Evolutionary conservation across 2,888 invertebrate species (phyloP), one percentile per base, ranked within the genome.

Genomic region (Ormyrus pomaceus): DNA sequence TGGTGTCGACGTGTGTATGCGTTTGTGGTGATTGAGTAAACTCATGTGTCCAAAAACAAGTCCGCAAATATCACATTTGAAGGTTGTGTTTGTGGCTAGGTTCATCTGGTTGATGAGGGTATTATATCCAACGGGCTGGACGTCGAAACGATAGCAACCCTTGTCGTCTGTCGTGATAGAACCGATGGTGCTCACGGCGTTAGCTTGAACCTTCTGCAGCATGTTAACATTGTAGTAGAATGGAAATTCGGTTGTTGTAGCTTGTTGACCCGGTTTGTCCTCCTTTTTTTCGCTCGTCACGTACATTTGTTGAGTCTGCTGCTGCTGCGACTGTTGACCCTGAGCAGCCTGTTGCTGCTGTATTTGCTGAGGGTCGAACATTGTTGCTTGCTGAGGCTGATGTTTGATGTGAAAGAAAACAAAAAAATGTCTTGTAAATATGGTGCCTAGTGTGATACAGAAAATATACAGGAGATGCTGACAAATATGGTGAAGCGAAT

Each of bases 11-110:
- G 94, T 94, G 88, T 96, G 96, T 87, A 95, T 94, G 84, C 96
- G 93, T 91, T 96, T 97, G 90, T 96, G 96, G 87, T 96, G 96
- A 91, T 96, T 96, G n/a, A 96, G 91, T 79, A 96, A 90, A 66
- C 95, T 94, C 83, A 96, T 92, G 88, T 96, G 96, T 0, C 95
- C 95, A 90, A 96, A 97, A 93, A 96, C 96, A 81, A 96, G 92
- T 64, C 96, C 96, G 87, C 96, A 96, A 8, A 96, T 95, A 90
- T 97, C 96, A 91, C 96, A 96, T 91, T 96, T 97, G 89, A 96
- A 96, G 85, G 96, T 96, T 48, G 96, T 96, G 88, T 95, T 96
- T 13, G 92, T 91, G 7, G 95, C 94, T 80, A 96, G 92, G 86
- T 96, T 95, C 95, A 96, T 96, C 90, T 96, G 96, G 91, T 96